phyloP scores from a whole-genome alignment of 2,888 invertebrate species.

The Morinoia aosen region DNA sequence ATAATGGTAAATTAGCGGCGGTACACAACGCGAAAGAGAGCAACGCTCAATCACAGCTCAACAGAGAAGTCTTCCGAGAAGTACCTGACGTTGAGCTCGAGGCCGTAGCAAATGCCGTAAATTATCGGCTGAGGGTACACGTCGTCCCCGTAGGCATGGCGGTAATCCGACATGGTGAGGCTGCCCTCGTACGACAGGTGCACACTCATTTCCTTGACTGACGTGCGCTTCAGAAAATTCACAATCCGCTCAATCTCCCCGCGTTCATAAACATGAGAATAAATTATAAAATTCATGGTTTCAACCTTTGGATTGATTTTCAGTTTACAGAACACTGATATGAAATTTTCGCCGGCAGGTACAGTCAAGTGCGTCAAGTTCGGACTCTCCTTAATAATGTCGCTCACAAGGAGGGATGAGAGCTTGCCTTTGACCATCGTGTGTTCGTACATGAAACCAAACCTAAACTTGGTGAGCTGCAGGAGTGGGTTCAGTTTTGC shows the following conservation, averaged over 20 bases:
- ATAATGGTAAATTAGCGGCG: too few species aligned
- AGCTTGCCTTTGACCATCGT: neutral
- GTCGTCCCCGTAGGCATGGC: neutral
- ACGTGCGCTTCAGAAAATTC: neutral
- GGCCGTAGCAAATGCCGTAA: neutral
- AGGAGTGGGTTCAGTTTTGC: neutral
- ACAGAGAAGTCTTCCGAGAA: neutral
- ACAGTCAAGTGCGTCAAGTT: neutral
- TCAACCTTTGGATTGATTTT: neutral
- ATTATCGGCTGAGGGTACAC: neutral
- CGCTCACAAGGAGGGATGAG: neutral
- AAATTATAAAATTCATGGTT: neutral
- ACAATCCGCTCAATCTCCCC: neutral
- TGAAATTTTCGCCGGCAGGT: neutral
- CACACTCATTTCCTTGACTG: neutral
- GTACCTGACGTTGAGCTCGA: neutral
- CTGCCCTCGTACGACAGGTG: neutral
- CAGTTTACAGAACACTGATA: neutral
- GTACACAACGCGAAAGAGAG: neutral
- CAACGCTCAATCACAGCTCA: neutral
- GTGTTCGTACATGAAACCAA: neutral
- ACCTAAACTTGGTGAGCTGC: neutral
- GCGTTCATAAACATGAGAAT: neutral
- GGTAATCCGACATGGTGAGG: neutral
- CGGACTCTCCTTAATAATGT: neutral